Evolutionary conservation across 2,888 invertebrate species (phyloP).

Genomic region (Nycteola revayana): DNA sequence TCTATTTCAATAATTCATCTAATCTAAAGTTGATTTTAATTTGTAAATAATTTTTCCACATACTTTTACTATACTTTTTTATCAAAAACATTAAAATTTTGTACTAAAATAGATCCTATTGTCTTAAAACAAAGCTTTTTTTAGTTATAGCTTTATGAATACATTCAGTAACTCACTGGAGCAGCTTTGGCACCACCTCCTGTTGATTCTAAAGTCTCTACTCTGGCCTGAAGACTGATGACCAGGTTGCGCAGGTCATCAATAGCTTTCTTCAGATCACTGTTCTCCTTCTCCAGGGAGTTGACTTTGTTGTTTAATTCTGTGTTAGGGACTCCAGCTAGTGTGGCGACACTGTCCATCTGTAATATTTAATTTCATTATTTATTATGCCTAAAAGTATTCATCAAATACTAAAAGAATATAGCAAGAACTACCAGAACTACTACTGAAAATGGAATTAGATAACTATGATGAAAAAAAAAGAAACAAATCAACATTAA

Average conservation of each 20-base stretch:
- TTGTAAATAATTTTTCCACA: too few relatives aligned
- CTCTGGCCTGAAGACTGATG: conserved; percentile 70
- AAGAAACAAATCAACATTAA: conserved; percentile 3
- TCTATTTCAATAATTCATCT: too few relatives aligned
- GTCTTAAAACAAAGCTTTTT: too few relatives aligned
- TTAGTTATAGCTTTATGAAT: too few relatives aligned
- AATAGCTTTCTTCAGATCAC: conserved; percentile 72
- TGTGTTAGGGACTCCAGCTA: conserved; percentile 79
- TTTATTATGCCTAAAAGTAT: not conserved
- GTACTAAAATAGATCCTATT: too few relatives aligned
- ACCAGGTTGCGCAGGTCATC: conserved; percentile 70
- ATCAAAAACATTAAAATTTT: too few relatives aligned
- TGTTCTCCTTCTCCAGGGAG: conserved; percentile 82
- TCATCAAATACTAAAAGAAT: not conserved
- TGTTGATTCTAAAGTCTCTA: conserved; percentile 61
- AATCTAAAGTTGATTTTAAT: too few relatives aligned
- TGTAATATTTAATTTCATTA: conserved; percentile 47
- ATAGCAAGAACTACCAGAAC: not conserved
- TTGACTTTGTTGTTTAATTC: conserved; percentile 81
- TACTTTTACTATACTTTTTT: too few relatives aligned
- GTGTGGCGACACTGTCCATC: conserved; percentile 85
- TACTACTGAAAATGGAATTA: not conserved
- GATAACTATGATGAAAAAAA: not conserved
- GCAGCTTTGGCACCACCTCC: conserved; percentile 39
- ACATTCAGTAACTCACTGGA: conserved; percentile 44